phyloP scores from a whole-genome alignment of 2,113 vertebrate genomes.

The Corydoras maculifer region DNA sequence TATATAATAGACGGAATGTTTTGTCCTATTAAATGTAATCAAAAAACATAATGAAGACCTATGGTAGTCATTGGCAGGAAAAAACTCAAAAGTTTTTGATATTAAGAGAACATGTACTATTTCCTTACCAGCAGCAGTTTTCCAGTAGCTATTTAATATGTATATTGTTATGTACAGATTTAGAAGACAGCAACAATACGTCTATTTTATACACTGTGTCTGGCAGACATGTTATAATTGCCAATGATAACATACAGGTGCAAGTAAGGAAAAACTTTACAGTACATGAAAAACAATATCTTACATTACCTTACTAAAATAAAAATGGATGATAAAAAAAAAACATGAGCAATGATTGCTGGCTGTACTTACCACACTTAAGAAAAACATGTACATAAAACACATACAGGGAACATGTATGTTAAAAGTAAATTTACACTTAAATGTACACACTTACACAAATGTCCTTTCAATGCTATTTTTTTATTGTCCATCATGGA shows the following conservation, averaged over 20 bases:
- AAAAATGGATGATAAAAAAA: constrained; percentile 37
- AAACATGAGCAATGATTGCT: constrained; percentile 30
- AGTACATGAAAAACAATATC: constrained; percentile 37
- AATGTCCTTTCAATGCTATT: constrained; percentile 41
- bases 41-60: no score
- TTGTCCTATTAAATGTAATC: no score
- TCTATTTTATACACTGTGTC: constrained; percentile 31
- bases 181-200: constrained; percentile 43
- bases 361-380: constrained; percentile 47
- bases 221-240: constrained; percentile 32
- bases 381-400: constrained; percentile 63
- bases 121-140: constrained; percentile 45
- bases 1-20: no score
- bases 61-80: no score
- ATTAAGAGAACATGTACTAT: constrained; percentile 5
- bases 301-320: constrained; percentile 37
- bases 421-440: constrained; percentile 62
- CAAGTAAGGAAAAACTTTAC: constrained; percentile 40
- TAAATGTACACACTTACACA: constrained; percentile 55
- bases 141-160: constrained; percentile 51
- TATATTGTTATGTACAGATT: constrained; percentile 47
- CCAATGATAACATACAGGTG: constrained; percentile 44
- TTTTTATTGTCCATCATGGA: constrained; percentile 48
- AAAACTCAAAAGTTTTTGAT: background rate
- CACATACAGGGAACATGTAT: constrained; percentile 63